Evolutionary conservation across 2,888 invertebrate species (phyloP), one percentile per base, ranked within the genome.

Genomic region (Tenodera sinensis): DNA sequence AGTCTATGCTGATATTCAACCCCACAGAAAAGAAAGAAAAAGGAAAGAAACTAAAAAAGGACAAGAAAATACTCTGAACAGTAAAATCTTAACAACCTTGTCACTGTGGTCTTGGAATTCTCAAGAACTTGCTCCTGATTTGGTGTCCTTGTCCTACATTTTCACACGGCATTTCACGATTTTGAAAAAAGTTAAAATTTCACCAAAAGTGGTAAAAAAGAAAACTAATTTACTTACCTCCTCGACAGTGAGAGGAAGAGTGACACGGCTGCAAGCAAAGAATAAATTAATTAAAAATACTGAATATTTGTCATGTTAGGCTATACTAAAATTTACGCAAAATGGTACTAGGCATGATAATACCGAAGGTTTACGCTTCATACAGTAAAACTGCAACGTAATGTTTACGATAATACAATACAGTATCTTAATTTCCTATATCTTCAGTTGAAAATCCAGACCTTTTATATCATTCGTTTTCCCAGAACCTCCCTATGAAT

Each of bases 201-300:
- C 20, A n/a, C n/a, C n/a, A 42, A 42, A 42, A 12, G 12, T 42
- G 12, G 42, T 20, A 71, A 20, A 6, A 71, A 71, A 71, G 1
- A 20, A 71, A 71, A 71, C 0, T 6, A 20, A 1, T 71, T 71
- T 71, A 94, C 97, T 95, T 95, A 98, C 98, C 97, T 99, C 98
- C 95, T 99, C 98, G 92, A 99, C 98, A 92, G 98, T 98, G 94
- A 99, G 96, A 93, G 98, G 98, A 94, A 99, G 96, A 93, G 98
- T 97, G 93, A 99, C 97, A 93, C 99, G 98, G 95, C 98, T 98
- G 96, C 91, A 95, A 95, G 92, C 92, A 90, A 93, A 96, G 96
- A 92, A 92, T 93, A 91, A 92, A 93, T 94, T 93, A 92, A 91
- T 92, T 91, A 91, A 91, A 86, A 84, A 91, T 91, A n/a, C 42